Evolutionary conservation across 2,888 invertebrate species (phyloP).

Genomic region (Dromius quadrimaculatus): DNA sequence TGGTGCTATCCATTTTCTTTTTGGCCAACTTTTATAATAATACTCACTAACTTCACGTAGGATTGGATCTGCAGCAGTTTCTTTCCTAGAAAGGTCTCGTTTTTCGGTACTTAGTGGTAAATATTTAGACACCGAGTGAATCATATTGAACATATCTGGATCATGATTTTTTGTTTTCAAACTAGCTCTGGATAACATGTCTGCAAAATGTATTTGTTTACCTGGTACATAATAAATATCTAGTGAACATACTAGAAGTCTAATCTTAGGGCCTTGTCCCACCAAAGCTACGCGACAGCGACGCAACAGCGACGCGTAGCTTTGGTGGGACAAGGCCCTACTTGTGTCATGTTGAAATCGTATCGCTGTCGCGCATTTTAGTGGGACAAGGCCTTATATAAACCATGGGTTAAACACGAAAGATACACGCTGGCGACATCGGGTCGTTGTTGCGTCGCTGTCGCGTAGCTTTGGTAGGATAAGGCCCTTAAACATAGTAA

Average conservation of each 20-base stretch:
- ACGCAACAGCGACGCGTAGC: no score
- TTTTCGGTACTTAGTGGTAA: conserved; percentile 53
- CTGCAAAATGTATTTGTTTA: conserved; percentile 55
- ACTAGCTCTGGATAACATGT: conserved; percentile 54
- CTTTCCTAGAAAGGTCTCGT: conserved; percentile 47
- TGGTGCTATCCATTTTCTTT: conserved; percentile 30
- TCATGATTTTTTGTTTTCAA: conserved; percentile 47
- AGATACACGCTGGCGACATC: no score
- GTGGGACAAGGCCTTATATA: no score
- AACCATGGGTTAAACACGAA: no score
- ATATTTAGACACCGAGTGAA: conserved; percentile 54
- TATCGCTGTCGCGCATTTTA: no score
- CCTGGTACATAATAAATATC: conserved; percentile 54
- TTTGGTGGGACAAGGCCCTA: no score
- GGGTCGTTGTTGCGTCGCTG: no score
- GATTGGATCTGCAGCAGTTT: conserved; percentile 49
- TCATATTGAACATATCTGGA: conserved; percentile 54
- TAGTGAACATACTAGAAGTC: conserved; percentile 54
- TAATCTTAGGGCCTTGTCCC: no score
- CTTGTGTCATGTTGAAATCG: no score
- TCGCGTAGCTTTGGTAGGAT: no score
- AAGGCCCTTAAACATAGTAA: conserved; percentile 53
- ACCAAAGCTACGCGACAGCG: no score
- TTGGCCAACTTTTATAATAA: conserved; percentile 55
- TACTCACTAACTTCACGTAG: conserved; percentile 52